Base-by-base conservation (phyloP, 2,888 invertebrate genomes). In the Macrophya annulata region DNA sequence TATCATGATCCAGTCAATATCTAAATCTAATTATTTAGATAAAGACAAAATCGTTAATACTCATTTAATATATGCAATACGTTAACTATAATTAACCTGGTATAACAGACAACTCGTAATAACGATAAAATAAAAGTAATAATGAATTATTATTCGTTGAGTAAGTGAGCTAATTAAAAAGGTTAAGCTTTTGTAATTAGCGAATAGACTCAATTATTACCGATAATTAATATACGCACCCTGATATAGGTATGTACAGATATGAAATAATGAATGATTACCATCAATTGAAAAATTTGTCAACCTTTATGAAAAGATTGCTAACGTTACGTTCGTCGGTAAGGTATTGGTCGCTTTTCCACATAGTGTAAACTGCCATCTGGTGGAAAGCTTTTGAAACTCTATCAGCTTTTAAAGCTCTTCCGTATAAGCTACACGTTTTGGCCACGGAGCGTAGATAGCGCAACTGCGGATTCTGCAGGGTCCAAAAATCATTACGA, bases 401-500 rank as follows among this genome's bases (percentile, higher is more conserved):
- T 21, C 40, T 62, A 9, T 43, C 31, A 81, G 81, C 81, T 81
- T 81, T 40, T 40, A 17, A 17, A 81, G 81, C 40, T 17, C 21
- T 77, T 37, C 17, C 12, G 21, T 17, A 45, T 31, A 51, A 51
- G 77, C 40, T 37, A 48, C 62, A 25, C 15, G 40, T 6, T 21
- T 12, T 12, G 43, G 21, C 81, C 59, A 43, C 43, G 0, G 4
- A 40, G 43, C 62, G 40, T 4, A 10, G 43, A 40, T 40, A 43
- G 59, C 81, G 81, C 25, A 77, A 21, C 5, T 81, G 62, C 15
- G 51, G 21, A 81, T 40, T 62, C 12, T 81, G 62, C 81, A 59
- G 81, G 62, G 81, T 81, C 59, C 55, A 59, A 81, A 81, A 81
- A 81, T 81, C 81, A 51, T 81, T 81, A 81, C 59, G 37, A 37